phyloP scores from a whole-genome alignment of 2,113 vertebrate genomes.

The Orycteropus afer region DNA sequence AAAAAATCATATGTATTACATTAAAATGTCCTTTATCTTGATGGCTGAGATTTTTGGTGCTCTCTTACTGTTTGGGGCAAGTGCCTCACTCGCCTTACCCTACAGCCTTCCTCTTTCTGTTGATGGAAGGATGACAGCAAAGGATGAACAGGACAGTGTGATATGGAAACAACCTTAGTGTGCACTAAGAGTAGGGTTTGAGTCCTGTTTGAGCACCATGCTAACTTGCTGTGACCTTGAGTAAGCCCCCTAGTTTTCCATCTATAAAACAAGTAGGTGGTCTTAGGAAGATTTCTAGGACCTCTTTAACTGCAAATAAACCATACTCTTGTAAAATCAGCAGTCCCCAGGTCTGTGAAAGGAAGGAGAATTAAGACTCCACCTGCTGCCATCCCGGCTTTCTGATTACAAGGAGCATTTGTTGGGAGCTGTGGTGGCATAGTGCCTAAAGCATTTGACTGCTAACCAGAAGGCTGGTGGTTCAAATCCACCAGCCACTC shows the following conservation, averaged over 20 bases:
- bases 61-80: neutral
- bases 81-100: neutral
- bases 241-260: too few species aligned
- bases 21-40: neutral
- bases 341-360: neutral
- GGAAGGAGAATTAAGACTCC: neutral
- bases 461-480: too few species aligned
- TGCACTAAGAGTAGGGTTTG: accelerated
- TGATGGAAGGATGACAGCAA: neutral
- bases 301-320: neutral
- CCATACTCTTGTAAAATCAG: neutral
- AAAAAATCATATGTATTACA: neutral
- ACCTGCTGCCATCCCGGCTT: neutral
- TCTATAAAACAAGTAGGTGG: too few species aligned
- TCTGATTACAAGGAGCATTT: neutral
- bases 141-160: neutral
- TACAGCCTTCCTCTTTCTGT: neutral
- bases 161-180: neutral
- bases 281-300: neutral
- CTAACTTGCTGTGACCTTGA: neutral
- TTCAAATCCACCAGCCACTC: too few species aligned
- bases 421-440: too few species aligned
- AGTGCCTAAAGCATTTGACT: too few species aligned
- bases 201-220: neutral
- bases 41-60: neutral